These are phyloP conservation scores for Agriopis marginaria DNA, from an alignment of 2,888 invertebrate genomes.

Conservation along the genomic window DNA sequence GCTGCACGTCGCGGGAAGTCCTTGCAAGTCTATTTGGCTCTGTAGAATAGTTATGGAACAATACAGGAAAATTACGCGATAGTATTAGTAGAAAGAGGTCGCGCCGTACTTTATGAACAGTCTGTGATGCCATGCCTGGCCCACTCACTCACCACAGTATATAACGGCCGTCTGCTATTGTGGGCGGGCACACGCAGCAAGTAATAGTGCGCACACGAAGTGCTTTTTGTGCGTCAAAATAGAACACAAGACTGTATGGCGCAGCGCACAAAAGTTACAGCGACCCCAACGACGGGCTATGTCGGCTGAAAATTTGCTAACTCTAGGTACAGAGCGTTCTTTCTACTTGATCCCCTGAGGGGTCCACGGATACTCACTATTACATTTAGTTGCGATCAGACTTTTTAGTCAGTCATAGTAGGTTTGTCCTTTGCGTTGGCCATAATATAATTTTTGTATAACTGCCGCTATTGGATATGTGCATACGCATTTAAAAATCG, in stretches of 20 bases:
- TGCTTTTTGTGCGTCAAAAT: not conserved
- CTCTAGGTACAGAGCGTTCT: too few species aligned
- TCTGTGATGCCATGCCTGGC: not conserved
- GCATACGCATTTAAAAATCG: not conserved
- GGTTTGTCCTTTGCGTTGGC: too few species aligned
- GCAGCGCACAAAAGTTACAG: too few species aligned
- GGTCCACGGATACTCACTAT: too few species aligned
- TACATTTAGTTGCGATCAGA: too few species aligned
- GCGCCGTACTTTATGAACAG: not conserved
- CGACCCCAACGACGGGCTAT: too few species aligned
- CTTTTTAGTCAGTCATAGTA: too few species aligned
- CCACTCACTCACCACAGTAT: not conserved
- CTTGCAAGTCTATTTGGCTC: not conserved
- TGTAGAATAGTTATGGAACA: not conserved
- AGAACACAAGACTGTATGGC: not conserved
- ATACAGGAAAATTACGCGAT: not conserved
- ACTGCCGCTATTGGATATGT: not conserved
- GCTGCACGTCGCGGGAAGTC: not conserved
- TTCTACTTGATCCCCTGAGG: too few species aligned
- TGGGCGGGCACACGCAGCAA: too few species aligned
- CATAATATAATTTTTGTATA: not conserved
- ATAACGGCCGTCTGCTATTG: too few species aligned
- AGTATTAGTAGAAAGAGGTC: not conserved
- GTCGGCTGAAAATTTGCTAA: too few species aligned
- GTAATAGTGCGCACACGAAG: not conserved